Evolutionary conservation across 2,888 invertebrate genomes (phyloP).

Genomic region (Barypeithes pellucidus): DNA sequence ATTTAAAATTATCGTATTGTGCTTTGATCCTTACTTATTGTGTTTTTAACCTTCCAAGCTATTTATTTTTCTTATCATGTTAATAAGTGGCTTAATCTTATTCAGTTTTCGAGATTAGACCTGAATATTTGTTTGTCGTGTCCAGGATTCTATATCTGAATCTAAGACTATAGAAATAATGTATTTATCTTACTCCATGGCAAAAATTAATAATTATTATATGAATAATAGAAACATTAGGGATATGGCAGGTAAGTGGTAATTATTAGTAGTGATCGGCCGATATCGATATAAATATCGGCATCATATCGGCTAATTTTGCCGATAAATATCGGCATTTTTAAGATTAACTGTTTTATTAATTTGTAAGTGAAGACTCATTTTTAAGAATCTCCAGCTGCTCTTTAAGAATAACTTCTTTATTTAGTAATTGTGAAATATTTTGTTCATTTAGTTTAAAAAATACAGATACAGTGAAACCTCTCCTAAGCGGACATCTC

Average conservation of each 20-base stretch:
- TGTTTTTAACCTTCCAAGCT: slow-evolving; percentile 48
- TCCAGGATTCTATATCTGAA: slow-evolving; percentile 9
- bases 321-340: too few relatives aligned
- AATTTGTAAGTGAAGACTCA: too few relatives aligned
- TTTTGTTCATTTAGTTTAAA: too few relatives aligned
- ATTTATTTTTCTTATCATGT: slow-evolving; percentile 47
- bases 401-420: too few relatives aligned
- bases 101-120: slow-evolving; percentile 43
- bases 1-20: slow-evolving; percentile 52
- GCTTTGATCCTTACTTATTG: slow-evolving; percentile 50
- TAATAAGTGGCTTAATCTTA: slow-evolving; percentile 50
- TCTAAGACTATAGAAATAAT: not conserved
- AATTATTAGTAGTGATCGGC: too few relatives aligned
- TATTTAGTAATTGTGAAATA: too few relatives aligned
- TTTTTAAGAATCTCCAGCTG: too few relatives aligned
- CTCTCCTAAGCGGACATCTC: too few relatives aligned
- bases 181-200: not conserved
- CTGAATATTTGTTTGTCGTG: slow-evolving; percentile 45
- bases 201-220: not conserved
- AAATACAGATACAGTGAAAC: too few relatives aligned
- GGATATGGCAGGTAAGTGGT: slow-evolving; percentile 1
- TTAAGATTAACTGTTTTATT: too few relatives aligned
- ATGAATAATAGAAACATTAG: not conserved
- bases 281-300: too few relatives aligned
- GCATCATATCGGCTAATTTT: too few relatives aligned